Evolutionary conservation across 2,888 invertebrate genomes (phyloP).

Genomic region (Polymixis lichenea): DNA sequence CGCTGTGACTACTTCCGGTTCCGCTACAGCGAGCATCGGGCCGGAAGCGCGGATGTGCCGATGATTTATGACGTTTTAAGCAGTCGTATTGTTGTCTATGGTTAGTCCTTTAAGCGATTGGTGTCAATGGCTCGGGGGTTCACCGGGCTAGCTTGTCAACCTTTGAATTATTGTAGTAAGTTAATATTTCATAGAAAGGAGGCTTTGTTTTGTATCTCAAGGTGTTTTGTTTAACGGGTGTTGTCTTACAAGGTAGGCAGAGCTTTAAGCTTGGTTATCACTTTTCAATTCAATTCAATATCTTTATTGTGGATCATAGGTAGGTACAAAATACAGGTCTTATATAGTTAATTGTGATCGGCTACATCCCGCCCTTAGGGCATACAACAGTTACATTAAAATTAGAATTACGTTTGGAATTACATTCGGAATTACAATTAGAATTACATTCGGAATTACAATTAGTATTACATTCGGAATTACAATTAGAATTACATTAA

Average conservation of each 20-base stretch:
- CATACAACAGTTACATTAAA: too few species aligned
- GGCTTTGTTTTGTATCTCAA: neutral
- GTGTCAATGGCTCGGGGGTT: slow-evolving; percentile 48
- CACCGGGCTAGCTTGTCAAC: slow-evolving; percentile 4
- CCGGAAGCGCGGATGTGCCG: slow-evolving; percentile 64
- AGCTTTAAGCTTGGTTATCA: neutral
- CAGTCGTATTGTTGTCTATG: slow-evolving; percentile 63
- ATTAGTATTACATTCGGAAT: too few species aligned
- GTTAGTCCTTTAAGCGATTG: slow-evolving; percentile 42
- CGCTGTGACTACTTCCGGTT: slow-evolving; percentile 81
- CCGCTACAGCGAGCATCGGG: slow-evolving; percentile 69
- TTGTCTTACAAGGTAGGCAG: neutral
- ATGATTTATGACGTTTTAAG: slow-evolving; percentile 70
- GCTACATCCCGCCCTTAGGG: too few species aligned
- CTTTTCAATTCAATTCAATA: too few species aligned
- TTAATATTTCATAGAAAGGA: neutral
- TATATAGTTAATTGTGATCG: too few species aligned
- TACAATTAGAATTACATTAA: too few species aligned
- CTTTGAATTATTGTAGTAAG: slow-evolving; percentile 12
- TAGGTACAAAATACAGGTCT: too few species aligned
- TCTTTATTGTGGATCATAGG: too few species aligned
- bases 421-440: too few species aligned
- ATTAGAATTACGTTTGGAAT: too few species aligned
- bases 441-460: too few species aligned
- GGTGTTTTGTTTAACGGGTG: slow-evolving; percentile 2